Evolutionary conservation across 2,888 invertebrate species (phyloP).

Genomic region (Heliconius aoede): DNA sequence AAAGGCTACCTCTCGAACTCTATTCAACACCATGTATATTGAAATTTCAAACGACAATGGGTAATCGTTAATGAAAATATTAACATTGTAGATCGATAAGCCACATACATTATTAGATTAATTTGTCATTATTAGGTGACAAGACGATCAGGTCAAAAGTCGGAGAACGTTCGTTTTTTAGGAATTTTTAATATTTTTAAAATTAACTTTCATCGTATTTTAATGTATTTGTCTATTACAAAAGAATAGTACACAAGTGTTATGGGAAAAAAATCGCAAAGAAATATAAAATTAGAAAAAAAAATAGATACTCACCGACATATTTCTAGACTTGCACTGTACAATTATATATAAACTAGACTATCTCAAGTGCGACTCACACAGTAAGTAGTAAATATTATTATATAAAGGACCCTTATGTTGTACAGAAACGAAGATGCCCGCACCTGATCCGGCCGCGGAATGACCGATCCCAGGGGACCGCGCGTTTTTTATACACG

Average conservation of each 20-base stretch:
- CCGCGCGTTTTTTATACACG: conserved; percentile 81
- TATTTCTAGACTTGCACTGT: conserved; percentile 47
- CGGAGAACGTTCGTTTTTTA: neutral
- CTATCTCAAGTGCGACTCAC: conserved; percentile 22
- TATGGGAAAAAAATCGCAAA: conserved; percentile 33
- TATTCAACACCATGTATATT: conserved; percentile 49
- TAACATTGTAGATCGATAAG: conserved; percentile 45
- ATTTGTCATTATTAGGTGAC: no score
- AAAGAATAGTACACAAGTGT: neutral
- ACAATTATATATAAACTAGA: conserved; percentile 27
- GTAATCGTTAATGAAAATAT: conserved; percentile 49
- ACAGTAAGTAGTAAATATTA: conserved; percentile 33
- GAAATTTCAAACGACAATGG: conserved; percentile 57
- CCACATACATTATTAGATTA: conserved; percentile 37
- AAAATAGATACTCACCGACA: conserved; percentile 44
- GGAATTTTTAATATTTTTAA: no score
- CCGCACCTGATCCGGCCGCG: conserved; percentile 72
- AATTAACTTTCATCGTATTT: no score
- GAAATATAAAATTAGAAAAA: conserved; percentile 19
- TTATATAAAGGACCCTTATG: conserved; percentile 28
- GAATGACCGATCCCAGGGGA: conserved; percentile 79
- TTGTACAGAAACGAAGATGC: conserved; percentile 67
- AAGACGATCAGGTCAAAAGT: neutral
- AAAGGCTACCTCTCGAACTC: conserved; percentile 45
- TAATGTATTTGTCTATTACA: no score